Evolutionary conservation across 2,797 vertebrate species (phyloP).

Genomic region (Champsocephalus esox): DNA sequence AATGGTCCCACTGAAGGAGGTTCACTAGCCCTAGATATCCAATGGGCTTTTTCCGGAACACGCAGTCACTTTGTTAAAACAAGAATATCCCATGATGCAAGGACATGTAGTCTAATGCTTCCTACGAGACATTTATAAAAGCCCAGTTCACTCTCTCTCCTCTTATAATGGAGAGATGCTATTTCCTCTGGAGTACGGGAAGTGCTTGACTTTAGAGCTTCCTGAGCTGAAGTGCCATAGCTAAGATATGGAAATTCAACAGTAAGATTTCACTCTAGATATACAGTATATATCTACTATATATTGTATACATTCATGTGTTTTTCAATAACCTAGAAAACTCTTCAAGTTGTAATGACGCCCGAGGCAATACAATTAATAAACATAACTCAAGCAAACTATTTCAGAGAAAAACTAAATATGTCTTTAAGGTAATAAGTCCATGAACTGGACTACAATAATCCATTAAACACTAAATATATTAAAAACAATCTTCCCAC

Average conservation of each 20-base stretch:
- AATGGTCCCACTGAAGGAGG: slow-evolving; percentile 8
- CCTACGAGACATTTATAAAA: slow-evolving; percentile 16
- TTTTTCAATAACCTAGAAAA: not conserved
- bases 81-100: slow-evolving; percentile 15
- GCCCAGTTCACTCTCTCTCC: slow-evolving; percentile 6
- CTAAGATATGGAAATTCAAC: not conserved
- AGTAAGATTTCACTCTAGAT: not conserved
- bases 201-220: slow-evolving; percentile 49
- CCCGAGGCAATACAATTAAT: not conserved
- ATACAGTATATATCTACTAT: too few relatives aligned
- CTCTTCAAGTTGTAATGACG: not conserved
- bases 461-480: not conserved
- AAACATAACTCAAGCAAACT: not conserved
- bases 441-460: not conserved
- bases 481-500: slow-evolving; percentile 23
- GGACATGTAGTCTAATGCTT: slow-evolving; percentile 11
- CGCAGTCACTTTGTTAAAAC: slow-evolving; percentile 13
- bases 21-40: not conserved
- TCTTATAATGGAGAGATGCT: slow-evolving; percentile 48
- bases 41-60: not conserved
- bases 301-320: not conserved
- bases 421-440: not conserved
- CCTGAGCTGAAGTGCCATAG: slow-evolving; percentile 28
- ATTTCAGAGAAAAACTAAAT: not conserved
- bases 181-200: slow-evolving; percentile 56